phyloP scores from a whole-genome alignment of 2,888 invertebrate genomes.

The Pherbina coryleti region DNA sequence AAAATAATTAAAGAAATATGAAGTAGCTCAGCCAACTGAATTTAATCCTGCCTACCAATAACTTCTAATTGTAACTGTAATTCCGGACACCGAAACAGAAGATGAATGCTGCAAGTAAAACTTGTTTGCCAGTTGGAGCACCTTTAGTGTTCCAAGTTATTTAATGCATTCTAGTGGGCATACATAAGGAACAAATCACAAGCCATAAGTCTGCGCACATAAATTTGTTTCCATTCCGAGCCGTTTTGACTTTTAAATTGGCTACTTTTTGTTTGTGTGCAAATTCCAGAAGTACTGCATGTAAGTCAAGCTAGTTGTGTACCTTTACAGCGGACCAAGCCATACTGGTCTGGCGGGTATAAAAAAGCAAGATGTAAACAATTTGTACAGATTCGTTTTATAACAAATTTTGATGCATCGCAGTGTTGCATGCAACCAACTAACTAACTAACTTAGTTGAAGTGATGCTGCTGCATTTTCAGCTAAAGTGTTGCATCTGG shows the following conservation, averaged over 20 bases:
- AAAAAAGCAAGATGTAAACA: constrained; percentile 26
- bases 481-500: neutral
- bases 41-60: neutral
- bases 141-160: neutral
- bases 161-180: neutral
- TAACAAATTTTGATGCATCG: constrained; percentile 41
- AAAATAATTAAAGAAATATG: neutral
- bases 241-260: constrained; percentile 19
- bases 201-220: constrained; percentile 8
- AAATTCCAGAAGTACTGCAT: neutral
- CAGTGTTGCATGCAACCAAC: constrained; percentile 35
- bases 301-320: constrained; percentile 25
- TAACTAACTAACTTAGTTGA: neutral
- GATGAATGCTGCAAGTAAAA: neutral
- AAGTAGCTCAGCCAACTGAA: neutral
- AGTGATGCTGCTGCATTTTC: neutral
- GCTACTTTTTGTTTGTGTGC: neutral
- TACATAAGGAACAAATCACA: constrained; percentile 22
- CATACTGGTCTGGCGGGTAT: constrained; percentile 40
- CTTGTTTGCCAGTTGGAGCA: neutral
- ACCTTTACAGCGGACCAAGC: constrained; percentile 44
- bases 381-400: constrained; percentile 42
- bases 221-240: constrained; percentile 22
- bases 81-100: neutral
- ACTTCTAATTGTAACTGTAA: neutral